Percentiles rank a stretch among this genome's conserved stretches.
Evolutionary conservation across 2,888 invertebrate species (phyloP).

Genomic region (Scaptomyza reducta): DNA sequence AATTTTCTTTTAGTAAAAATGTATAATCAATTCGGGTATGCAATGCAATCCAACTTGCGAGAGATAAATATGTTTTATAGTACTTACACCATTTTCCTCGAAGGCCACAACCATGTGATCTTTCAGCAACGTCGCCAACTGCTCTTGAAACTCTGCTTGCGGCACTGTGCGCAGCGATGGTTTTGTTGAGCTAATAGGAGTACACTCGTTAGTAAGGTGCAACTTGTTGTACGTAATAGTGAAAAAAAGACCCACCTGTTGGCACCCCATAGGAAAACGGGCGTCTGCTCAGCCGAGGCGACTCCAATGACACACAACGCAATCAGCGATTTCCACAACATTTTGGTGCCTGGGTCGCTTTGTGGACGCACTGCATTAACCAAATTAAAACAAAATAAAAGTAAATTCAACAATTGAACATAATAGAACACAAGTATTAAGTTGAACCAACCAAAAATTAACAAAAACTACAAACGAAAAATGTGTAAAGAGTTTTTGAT

Average conservation of each 20-base stretch:
- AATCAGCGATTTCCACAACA: constrained; percentile 79
- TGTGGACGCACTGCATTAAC: constrained; percentile 49
- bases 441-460: constrained; percentile 68
- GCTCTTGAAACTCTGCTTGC: constrained; percentile 71
- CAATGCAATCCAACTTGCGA: neutral
- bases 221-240: constrained; percentile 8
- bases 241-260: constrained; percentile 78
- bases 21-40: too few species aligned
- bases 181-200: constrained; percentile 61
- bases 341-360: constrained; percentile 55
- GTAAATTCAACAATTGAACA: constrained; percentile 41
- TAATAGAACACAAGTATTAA: constrained; percentile 43
- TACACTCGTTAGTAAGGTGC: constrained; percentile 4
- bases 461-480: constrained; percentile 76
- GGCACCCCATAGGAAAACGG: constrained; percentile 87
- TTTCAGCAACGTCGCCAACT: constrained; percentile 61
- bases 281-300: constrained; percentile 84
- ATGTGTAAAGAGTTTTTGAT: constrained; percentile 61
- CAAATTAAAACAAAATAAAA: constrained; percentile 54
- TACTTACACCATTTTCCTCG: constrained; percentile 85
- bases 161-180: constrained; percentile 74
- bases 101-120: constrained; percentile 85
- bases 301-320: constrained; percentile 77
- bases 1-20: too few species aligned
- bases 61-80: neutral